Conservation (phyloP, 2,113 vertebrate species). For the Diphyllodes magnificus region DNA sequence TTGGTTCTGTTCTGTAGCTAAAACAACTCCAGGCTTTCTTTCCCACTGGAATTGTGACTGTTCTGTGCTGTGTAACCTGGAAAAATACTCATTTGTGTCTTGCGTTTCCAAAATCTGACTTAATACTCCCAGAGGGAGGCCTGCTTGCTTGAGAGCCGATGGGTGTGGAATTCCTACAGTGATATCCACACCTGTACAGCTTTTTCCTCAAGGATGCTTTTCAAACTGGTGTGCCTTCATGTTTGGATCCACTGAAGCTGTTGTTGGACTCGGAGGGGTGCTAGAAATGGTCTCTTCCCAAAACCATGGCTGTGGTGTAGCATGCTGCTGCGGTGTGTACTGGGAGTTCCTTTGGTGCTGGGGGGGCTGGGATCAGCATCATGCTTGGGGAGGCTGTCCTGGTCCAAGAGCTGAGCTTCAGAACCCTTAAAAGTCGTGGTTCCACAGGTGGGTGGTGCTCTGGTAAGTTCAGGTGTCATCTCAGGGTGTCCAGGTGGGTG, state of each 20-base stretch:
- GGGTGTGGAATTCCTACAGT: fast-evolving
- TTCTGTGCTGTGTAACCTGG: background rate
- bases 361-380: background rate
- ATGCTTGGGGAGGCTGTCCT: background rate
- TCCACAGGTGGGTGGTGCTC: background rate
- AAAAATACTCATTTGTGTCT: background rate
- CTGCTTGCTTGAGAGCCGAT: fast-evolving
- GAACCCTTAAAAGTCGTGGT: fast-evolving
- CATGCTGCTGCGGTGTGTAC: background rate
- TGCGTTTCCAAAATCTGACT: background rate
- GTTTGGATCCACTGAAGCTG: background rate
- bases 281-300: background rate
- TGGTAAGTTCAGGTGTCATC: background rate
- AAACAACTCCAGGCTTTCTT: background rate
- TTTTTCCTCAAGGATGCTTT: background rate
- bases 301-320: fast-evolving
- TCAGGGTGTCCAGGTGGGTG: background rate
- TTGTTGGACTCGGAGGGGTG: background rate
- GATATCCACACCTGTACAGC: background rate
- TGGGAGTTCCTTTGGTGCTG: background rate
- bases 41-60: background rate
- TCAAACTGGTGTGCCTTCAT: background rate
- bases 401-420: background rate
- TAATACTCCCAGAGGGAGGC: fast-evolving
- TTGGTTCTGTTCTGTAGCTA: background rate